These are phyloP conservation scores for Marmota flaviventris DNA, from an alignment of 2,113 vertebrate genomes.

Conservation along the genomic window DNA sequence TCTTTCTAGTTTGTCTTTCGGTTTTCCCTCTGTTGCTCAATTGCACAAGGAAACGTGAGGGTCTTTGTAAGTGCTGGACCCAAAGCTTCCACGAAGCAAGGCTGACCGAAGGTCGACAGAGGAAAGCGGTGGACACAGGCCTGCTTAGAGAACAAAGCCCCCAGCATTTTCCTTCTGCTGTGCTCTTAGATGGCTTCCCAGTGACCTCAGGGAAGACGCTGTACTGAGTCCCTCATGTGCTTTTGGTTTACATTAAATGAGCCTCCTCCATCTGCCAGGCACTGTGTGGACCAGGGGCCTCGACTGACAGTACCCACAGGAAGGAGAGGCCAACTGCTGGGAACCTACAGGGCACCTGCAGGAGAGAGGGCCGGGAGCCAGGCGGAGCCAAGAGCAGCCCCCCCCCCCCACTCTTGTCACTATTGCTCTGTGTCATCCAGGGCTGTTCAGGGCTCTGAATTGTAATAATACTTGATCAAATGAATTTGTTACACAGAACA, in stretches of 20 bases:
- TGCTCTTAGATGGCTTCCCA: background rate
- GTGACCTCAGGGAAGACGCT: background rate
- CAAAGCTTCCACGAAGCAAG: too few relatives aligned
- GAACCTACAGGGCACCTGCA: too few relatives aligned
- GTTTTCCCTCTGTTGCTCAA: background rate
- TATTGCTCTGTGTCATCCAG: rapidly evolving
- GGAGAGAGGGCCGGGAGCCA: too few relatives aligned
- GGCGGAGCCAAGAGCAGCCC: too few relatives aligned
- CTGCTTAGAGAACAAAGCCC: rapidly evolving
- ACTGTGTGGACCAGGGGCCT: rapidly evolving
- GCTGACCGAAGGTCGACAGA: background rate
- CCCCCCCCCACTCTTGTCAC: background rate
- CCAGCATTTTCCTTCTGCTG: rapidly evolving
- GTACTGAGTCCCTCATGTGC: rapidly evolving
- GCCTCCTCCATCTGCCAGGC: background rate
- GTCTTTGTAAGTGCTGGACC: background rate
- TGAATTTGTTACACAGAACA: rapidly evolving
- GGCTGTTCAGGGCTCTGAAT: background rate
- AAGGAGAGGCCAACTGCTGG: background rate
- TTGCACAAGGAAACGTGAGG: background rate
- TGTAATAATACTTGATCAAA: background rate
- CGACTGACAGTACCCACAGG: rapidly evolving
- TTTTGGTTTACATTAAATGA: background rate
- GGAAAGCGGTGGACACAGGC: rapidly evolving
- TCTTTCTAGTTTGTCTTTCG: rapidly evolving